These are phyloP conservation scores for Phyllostomus hastatus DNA, from an alignment of 2,113 vertebrate species.

Conservation along the genomic window DNA sequence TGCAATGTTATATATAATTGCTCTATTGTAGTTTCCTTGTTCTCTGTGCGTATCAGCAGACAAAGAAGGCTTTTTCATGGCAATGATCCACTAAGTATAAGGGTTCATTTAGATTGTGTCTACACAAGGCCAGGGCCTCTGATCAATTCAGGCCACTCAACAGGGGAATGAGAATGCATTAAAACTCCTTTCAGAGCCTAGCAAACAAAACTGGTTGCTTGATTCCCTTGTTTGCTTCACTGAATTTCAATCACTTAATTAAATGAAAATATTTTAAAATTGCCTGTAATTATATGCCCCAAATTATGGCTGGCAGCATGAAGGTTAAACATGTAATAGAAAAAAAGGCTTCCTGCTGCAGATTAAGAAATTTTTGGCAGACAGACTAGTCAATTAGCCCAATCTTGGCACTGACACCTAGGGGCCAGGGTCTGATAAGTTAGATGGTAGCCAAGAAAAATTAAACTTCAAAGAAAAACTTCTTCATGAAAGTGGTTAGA, in stretches of 20 bases:
- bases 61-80: not conserved
- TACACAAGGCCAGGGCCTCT: not conserved
- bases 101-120: not conserved
- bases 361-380: not conserved
- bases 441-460: not conserved
- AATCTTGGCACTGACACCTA: not conserved
- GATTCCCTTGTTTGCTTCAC: not conserved
- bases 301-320: not conserved
- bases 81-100: conserved; percentile 18
- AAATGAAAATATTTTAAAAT: not conserved
- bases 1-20: conserved; percentile 9
- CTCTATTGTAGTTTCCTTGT: conserved; percentile 38
- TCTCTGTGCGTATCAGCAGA: conserved; percentile 37
- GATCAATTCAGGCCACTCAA: not conserved
- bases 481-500: not conserved
- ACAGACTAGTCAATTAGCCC: not conserved
- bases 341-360: not conserved
- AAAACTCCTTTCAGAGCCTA: not conserved
- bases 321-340: not conserved
- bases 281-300: not conserved
- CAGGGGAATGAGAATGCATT: not conserved
- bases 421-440: not conserved
- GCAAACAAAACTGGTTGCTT: not conserved
- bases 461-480: not conserved
- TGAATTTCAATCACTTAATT: conserved; percentile 4